phyloP scores from a whole-genome alignment of 2,888 invertebrate genomes.

The Rhingia campestris region DNA sequence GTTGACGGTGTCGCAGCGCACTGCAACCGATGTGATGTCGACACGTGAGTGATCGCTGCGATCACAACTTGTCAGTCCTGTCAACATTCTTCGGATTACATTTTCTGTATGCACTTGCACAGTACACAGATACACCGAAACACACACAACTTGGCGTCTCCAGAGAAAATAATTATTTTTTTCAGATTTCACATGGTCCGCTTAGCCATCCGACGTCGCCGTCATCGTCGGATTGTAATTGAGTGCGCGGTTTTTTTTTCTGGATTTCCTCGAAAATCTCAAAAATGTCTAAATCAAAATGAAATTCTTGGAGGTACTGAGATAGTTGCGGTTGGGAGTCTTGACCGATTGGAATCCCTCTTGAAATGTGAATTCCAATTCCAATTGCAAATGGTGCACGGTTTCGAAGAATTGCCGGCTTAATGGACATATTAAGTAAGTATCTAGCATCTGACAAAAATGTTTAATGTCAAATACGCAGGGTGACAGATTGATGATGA shows the following conservation, averaged over 20 bases:
- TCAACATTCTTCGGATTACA: slow-evolving; percentile 71
- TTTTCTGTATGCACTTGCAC: slow-evolving; percentile 36
- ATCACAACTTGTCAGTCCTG: slow-evolving; percentile 73
- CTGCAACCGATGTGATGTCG: slow-evolving; percentile 68
- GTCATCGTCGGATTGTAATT: slow-evolving; percentile 34
- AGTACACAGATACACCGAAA: not conserved
- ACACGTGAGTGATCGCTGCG: slow-evolving; percentile 74
- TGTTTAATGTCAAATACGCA: slow-evolving; percentile 21
- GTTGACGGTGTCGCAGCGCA: slow-evolving; percentile 61
- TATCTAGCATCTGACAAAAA: slow-evolving; percentile 28
- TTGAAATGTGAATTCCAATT: slow-evolving; percentile 12
- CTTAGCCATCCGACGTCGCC: not conserved
- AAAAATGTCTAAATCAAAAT: slow-evolving; percentile 67
- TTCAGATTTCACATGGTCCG: not conserved
- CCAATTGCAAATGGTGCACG: slow-evolving; percentile 22
- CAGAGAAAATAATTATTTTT: slow-evolving; percentile 54
- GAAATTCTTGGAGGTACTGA: slow-evolving; percentile 37
- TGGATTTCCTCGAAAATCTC: slow-evolving; percentile 47
- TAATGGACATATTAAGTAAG: slow-evolving; percentile 38
- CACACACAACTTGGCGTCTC: slow-evolving; percentile 37
- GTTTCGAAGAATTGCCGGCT: slow-evolving; percentile 33
- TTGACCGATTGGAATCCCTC: slow-evolving; percentile 25
- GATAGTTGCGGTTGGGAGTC: not conserved
- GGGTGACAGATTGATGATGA: slow-evolving; percentile 25
- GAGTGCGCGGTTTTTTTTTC: slow-evolving; percentile 46